These are phyloP conservation scores for Eupithecia dodoneata DNA, from an alignment of 2,888 invertebrate genomes.

Conservation along the genomic window DNA sequence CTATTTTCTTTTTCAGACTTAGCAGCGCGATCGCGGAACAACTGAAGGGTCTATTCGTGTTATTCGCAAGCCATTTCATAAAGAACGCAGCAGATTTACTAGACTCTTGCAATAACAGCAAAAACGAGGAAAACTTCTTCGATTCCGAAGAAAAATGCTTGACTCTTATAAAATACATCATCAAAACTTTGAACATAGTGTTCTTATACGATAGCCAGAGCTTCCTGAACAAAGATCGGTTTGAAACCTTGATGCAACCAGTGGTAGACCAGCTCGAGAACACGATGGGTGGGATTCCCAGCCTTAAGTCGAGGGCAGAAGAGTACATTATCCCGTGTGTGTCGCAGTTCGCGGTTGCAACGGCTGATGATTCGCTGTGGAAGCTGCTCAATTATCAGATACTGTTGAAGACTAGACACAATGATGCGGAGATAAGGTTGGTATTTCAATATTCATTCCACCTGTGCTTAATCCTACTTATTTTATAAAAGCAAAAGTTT, in stretches of 20 bases:
- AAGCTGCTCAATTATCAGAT: slow-evolving; percentile 96
- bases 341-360: slow-evolving; percentile 91
- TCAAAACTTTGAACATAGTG: slow-evolving; percentile 90
- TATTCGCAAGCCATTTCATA: slow-evolving; percentile 94
- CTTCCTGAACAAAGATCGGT: slow-evolving; percentile 93
- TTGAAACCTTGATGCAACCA: slow-evolving; percentile 93
- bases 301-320: slow-evolving; percentile 84
- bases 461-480: too few relatives aligned
- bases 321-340: slow-evolving; percentile 90
- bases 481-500: too few relatives aligned
- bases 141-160: slow-evolving; percentile 83
- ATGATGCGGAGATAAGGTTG: slow-evolving; percentile 87
- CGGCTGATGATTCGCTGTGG: slow-evolving; percentile 94
- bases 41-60: slow-evolving; percentile 93
- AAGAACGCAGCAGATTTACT: slow-evolving; percentile 91
- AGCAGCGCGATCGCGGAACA: slow-evolving; percentile 91
- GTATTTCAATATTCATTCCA: slow-evolving; percentile 22
- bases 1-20: slow-evolving; percentile 77
- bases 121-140: slow-evolving; percentile 81
- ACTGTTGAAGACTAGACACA: slow-evolving; percentile 92
- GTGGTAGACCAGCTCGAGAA: slow-evolving; percentile 95
- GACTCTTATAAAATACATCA: slow-evolving; percentile 87
- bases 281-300: slow-evolving; percentile 85
- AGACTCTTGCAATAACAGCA: slow-evolving; percentile 86
- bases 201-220: slow-evolving; percentile 93